A percentile compares a stretch with the other conserved stretches of the same genome.
Evolutionary conservation across 2,113 vertebrate species (phyloP).

Genomic region (Pangasianodon hypophthalmus): DNA sequence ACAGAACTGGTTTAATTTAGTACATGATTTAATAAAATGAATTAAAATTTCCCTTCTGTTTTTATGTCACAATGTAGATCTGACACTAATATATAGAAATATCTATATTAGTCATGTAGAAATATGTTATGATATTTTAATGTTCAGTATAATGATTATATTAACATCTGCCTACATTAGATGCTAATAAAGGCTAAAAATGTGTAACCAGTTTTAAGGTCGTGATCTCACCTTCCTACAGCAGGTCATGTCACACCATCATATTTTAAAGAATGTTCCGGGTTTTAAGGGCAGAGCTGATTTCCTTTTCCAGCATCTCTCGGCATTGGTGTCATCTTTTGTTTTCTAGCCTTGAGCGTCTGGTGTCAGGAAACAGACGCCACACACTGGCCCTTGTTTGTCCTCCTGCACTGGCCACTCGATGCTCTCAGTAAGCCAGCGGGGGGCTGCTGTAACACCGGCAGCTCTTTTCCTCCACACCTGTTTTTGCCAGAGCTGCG

Average conservation of each 20-base stretch:
- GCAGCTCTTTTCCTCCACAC: conserved; percentile 37
- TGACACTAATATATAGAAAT: neutral
- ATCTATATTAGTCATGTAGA: neutral
- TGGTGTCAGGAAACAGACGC: conserved; percentile 56
- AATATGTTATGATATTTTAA: too few relatives aligned
- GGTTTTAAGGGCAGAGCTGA: conserved; percentile 42
- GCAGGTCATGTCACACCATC: neutral
- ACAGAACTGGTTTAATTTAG: neutral
- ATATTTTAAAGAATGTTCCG: conserved; percentile 21
- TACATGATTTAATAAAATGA: neutral
- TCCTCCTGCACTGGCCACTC: conserved; percentile 43
- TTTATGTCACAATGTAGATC: neutral
- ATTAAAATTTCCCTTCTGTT: neutral
- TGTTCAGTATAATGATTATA: neutral
- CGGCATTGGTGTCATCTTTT: conserved; percentile 37
- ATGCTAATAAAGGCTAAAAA: neutral
- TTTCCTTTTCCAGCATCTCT: conserved; percentile 31
- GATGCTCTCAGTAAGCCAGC: conserved; percentile 44
- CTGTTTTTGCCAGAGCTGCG: conserved; percentile 58
- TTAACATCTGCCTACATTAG: neutral
- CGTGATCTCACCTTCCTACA: conserved; percentile 31
- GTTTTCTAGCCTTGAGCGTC: conserved; percentile 48
- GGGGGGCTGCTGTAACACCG: conserved; percentile 19
- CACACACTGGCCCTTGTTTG: conserved; percentile 51
- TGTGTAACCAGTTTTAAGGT: neutral